A percentile compares a stretch with the other conserved stretches of the same genome.
Conservation (phyloP, 2,888 invertebrate genomes). For the Cataglyphis cursor region DNA sequence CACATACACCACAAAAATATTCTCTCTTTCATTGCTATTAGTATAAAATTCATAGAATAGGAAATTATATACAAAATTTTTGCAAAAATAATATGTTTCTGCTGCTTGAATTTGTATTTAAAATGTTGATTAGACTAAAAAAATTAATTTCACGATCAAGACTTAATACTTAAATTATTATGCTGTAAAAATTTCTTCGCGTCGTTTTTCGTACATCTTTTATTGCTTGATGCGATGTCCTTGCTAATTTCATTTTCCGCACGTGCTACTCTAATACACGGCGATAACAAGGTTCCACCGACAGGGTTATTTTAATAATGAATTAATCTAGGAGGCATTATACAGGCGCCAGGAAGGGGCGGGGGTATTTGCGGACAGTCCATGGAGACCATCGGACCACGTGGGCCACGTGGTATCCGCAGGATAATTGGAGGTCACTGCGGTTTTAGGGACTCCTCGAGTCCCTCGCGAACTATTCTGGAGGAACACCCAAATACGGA, state of each 20-base stretch:
- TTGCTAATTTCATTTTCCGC: slow-evolving; percentile 61
- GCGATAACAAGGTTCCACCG: slow-evolving; percentile 66
- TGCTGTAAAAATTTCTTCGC: background rate
- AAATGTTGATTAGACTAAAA: background rate
- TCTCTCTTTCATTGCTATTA: background rate
- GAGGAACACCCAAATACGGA: slow-evolving; percentile 71
- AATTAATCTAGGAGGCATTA: slow-evolving; percentile 77
- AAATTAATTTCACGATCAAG: background rate
- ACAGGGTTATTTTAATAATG: slow-evolving; percentile 78
- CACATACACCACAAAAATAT: background rate
- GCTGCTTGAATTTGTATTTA: background rate
- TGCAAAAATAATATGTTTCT: background rate
- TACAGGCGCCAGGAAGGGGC: slow-evolving; percentile 60
- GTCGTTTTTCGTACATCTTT: background rate
- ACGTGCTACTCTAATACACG: slow-evolving; percentile 57
- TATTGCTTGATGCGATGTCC: background rate
- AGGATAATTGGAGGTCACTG: slow-evolving; percentile 84
- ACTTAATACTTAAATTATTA: background rate
- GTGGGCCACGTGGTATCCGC: slow-evolving; percentile 79
- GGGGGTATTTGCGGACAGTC: slow-evolving; percentile 79
- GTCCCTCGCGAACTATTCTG: slow-evolving; percentile 70
- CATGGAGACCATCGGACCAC: slow-evolving; percentile 72
- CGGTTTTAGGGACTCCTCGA: slow-evolving; percentile 76
- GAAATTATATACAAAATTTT: background rate
- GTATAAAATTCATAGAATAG: background rate